Conservation (phyloP, 2,113 vertebrate genomes). For the Bettongia penicillata region DNA sequence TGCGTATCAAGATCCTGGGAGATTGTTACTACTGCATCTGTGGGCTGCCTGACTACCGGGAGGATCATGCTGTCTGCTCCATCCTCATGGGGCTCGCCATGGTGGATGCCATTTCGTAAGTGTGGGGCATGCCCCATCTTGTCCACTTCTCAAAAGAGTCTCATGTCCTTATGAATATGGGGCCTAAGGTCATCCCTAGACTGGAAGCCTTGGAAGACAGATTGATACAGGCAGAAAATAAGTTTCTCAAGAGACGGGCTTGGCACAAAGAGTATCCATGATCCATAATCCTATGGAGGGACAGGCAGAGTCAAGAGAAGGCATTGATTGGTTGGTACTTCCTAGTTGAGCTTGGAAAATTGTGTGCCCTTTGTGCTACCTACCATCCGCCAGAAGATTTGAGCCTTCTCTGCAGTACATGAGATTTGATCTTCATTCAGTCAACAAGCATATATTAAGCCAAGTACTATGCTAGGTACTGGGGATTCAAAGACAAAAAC, state of each 20-base stretch:
- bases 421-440: neutral
- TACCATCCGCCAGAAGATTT: neutral
- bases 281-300: neutral
- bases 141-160: neutral
- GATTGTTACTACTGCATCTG: constrained; percentile 99
- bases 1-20: constrained; percentile 96
- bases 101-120: constrained; percentile 98
- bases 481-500: neutral
- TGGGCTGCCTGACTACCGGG: constrained; percentile 93
- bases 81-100: constrained; percentile 97
- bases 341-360: neutral
- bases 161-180: neutral
- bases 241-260: neutral
- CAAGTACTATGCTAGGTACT: neutral
- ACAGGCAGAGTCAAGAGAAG: neutral
- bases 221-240: neutral
- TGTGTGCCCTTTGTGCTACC: neutral
- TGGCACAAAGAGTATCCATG: neutral
- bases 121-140: neutral
- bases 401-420: neutral
- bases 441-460: neutral
- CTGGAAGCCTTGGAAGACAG: neutral
- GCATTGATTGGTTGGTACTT: neutral
- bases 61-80: constrained; percentile 94
- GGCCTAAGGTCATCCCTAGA: neutral